Evolutionary conservation across 2,113 vertebrate species (phyloP).

Genomic region (Carassius carassius): DNA sequence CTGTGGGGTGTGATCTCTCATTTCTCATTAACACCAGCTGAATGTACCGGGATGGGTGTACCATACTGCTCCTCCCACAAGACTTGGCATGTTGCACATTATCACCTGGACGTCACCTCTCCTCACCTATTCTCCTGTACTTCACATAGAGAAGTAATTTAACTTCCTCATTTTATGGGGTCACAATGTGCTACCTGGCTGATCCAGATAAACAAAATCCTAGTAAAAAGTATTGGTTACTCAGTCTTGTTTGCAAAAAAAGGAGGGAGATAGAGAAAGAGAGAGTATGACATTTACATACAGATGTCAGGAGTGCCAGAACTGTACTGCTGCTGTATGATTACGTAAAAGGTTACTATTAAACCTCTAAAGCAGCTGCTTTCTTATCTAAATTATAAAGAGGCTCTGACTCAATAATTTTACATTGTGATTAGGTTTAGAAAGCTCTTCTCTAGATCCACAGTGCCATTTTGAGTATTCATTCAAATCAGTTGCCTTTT

Average conservation of each 20-base stretch:
- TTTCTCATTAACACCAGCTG: constrained; percentile 28
- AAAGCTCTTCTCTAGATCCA: not conserved
- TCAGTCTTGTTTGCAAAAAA: not conserved
- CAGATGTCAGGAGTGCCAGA: constrained; percentile 1
- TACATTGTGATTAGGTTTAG: constrained; percentile 7
- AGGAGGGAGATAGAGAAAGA: constrained; percentile 37
- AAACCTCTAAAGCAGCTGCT: not conserved
- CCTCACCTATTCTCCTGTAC: not conserved
- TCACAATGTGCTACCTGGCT: not conserved
- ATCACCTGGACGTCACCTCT: constrained; percentile 12
- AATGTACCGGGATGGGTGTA: constrained; percentile 8
- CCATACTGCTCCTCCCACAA: constrained; percentile 5
- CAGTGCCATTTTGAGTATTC: not conserved
- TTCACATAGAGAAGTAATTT: not conserved
- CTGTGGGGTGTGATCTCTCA: constrained; percentile 23
- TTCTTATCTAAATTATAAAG: not conserved
- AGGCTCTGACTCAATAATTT: not conserved
- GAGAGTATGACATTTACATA: constrained; percentile 37
- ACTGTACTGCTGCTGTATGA: not conserved
- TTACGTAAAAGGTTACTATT: not conserved
- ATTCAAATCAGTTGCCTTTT: not conserved
- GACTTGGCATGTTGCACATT: constrained; percentile 23
- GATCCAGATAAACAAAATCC: not conserved
- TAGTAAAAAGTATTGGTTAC: too few species aligned
- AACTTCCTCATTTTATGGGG: not conserved